phyloP scores from a whole-genome alignment of 2,113 vertebrate genomes.

The Recurvirostra avosetta region DNA sequence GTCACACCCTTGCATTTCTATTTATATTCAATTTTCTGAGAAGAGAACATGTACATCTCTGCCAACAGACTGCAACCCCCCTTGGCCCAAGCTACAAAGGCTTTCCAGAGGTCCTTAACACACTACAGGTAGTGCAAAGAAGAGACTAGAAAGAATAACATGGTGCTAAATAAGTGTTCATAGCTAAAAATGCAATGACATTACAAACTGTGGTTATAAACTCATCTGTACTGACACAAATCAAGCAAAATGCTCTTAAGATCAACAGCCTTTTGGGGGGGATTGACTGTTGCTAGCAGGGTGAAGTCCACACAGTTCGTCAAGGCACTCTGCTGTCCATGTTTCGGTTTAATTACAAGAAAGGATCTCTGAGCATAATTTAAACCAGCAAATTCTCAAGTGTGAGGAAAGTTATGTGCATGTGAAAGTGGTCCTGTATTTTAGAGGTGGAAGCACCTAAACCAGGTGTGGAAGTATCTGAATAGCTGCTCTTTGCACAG shows the following conservation, averaged over 20 bases:
- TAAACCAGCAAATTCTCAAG: background rate
- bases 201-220: background rate
- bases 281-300: background rate
- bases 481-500: background rate
- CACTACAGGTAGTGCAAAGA: background rate
- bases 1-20: background rate
- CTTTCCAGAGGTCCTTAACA: background rate
- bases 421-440: background rate
- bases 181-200: background rate
- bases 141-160: background rate
- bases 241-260: background rate
- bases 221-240: background rate
- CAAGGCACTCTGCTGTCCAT: background rate
- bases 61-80: background rate
- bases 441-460: background rate
- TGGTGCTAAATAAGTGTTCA: background rate
- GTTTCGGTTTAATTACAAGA: background rate
- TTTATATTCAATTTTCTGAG: background rate
- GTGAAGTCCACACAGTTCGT: background rate
- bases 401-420: background rate
- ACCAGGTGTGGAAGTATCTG: background rate
- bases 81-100: background rate
- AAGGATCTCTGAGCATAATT: background rate
- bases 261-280: background rate
- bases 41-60: background rate